Evolutionary conservation across 2,888 invertebrate species (phyloP).

Genomic region (Oeneis ivallda): DNA sequence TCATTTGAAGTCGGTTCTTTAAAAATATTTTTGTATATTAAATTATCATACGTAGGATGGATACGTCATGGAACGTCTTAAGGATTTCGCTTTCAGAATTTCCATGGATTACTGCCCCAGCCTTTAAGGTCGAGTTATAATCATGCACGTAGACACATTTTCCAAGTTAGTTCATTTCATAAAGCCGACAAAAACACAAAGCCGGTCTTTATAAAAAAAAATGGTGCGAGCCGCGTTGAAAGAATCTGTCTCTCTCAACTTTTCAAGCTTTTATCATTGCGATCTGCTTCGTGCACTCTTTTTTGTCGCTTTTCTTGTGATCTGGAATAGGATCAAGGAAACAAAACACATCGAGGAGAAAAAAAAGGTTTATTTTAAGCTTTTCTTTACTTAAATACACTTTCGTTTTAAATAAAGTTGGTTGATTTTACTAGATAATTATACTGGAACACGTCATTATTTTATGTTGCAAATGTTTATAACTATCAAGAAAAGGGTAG

Average conservation of each 20-base stretch:
- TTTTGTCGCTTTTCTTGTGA: constrained; percentile 5
- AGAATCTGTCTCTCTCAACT: constrained; percentile 4
- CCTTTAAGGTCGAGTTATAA: no score
- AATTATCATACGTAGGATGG: no score
- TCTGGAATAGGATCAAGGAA: constrained; percentile 1
- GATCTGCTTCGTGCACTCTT: constrained; percentile 6
- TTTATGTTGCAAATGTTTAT: no score
- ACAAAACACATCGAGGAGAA: neutral
- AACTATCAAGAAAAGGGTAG: no score
- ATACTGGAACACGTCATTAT: no score
- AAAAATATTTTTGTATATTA: no score
- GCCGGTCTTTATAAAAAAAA: neutral
- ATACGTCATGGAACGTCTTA: no score
- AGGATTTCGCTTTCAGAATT: no score
- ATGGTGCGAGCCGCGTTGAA: neutral
- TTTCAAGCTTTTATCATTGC: constrained; percentile 8
- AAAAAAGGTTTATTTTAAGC: neutral
- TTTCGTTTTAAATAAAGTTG: neutral
- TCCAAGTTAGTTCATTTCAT: neutral
- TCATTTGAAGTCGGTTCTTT: no score
- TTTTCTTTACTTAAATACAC: neutral
- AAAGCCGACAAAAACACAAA: constrained; percentile 5
- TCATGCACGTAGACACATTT: neutral
- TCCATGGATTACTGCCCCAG: no score
- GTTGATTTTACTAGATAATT: neutral